A percentile compares a stretch with the other conserved stretches of the same genome.
Evolutionary conservation across 1,140 invertebrate genomes (phyloP).

Genomic region (Hylaeus anthracinus): DNA sequence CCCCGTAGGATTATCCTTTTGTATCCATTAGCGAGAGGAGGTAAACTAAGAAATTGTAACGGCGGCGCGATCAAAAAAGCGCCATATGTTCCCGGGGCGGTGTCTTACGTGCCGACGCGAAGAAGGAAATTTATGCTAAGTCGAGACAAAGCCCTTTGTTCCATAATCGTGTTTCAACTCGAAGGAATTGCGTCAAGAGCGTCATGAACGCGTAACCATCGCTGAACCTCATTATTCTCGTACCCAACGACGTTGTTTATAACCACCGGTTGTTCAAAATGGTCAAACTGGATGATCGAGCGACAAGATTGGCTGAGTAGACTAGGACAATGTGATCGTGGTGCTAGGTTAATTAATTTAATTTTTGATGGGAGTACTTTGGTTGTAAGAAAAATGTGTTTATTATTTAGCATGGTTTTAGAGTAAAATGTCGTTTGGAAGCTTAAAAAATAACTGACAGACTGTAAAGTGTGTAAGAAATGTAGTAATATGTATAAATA

Average conservation of each 20-base stretch:
- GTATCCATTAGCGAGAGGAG: slow-evolving; percentile 57
- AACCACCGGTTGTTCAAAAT: neutral
- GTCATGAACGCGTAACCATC: neutral
- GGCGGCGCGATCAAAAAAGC: slow-evolving; percentile 51
- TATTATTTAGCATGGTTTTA: too few species aligned
- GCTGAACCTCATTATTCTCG: neutral
- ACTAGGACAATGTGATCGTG: too few species aligned
- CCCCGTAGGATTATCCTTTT: slow-evolving; percentile 45
- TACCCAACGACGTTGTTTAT: neutral
- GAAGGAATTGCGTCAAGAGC: neutral
- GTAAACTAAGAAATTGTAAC: slow-evolving; percentile 61
- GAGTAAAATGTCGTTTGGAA: too few species aligned
- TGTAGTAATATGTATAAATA: too few species aligned
- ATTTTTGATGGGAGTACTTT: too few species aligned
- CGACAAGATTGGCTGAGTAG: too few species aligned
- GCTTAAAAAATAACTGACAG: too few species aligned
- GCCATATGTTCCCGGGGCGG: slow-evolving; percentile 37
- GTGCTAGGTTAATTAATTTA: too few species aligned
- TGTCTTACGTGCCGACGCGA: slow-evolving; percentile 7
- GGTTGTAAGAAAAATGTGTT: too few species aligned
- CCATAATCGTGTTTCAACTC: slow-evolving; percentile 2
- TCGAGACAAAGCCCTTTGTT: slow-evolving; percentile 54
- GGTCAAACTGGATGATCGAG: too few species aligned
- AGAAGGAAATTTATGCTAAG: slow-evolving; percentile 52
- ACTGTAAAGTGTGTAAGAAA: too few species aligned